Base-by-base conservation (phyloP, 2,797 vertebrate species). In the Caiman crocodilus region DNA sequence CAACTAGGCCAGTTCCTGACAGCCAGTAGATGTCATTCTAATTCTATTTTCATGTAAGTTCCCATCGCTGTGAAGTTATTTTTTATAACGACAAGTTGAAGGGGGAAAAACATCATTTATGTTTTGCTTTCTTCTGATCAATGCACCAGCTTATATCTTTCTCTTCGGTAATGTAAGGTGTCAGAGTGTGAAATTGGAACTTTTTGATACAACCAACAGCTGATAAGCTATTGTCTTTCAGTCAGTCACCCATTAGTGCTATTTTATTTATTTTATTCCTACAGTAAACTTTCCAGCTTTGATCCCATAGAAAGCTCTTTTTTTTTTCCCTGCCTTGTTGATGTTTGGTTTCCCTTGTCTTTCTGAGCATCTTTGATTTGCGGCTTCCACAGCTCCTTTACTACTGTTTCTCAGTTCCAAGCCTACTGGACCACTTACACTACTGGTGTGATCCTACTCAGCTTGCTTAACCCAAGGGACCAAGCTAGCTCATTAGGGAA, bases 21-120 rank as follows among this genome's bases (percentile, higher is more conserved):
- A 94, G 87, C 97, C 96, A 98, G 97, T 96, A 98, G 97, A 90
- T 97, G 97, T 97, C 97, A 96, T 97, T 97, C 94, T 98, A 17
- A 93, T 94, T 97, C 96, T 97, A 82, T 94, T 96, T 95, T 88
- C 95, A 94, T 90, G 21, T 69, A 59, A 42, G 30, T 94, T 94
- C 73, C 64, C 85, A 58, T 82, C 80, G 7, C 71, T 94, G 59
- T 95, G 67, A 90, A 91, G 50, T n/a, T 92, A 82, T 95, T 96
- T 96, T 60, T 94, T 85, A 81, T 87, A 81, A 85, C 42, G 83
- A 90, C 14, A 90, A 88, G 60, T 78, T 94, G 92, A 81, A 78
- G 90, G 86, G 25, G 8, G 28, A 14, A 23, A 64, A 65, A 10
- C 71, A 83, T 87, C 26, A 71, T 96, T 97, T 94, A 61, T 57